Percentiles rank a stretch among this genome's conserved stretches.
Evolutionary conservation across 2,797 vertebrate genomes (phyloP).

Genomic region (Paratrypauchen microcephalus): DNA sequence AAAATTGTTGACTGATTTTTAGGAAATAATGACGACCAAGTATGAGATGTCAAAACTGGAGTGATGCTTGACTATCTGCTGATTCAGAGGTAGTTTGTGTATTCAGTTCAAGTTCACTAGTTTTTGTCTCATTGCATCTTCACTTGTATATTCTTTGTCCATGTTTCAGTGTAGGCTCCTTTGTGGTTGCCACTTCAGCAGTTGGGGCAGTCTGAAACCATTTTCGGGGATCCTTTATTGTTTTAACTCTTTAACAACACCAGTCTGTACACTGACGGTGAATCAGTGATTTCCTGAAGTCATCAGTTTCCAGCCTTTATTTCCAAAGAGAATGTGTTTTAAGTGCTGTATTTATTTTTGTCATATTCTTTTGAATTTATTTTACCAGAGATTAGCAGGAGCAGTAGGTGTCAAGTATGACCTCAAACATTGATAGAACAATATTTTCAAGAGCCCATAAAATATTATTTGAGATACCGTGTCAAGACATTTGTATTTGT

Average conservation of each 20-base stretch:
- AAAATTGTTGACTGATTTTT: not conserved
- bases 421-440: slow-evolving; percentile 9
- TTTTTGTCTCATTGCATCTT: not conserved
- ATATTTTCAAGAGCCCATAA: slow-evolving; percentile 17
- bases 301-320: slow-evolving; percentile 54
- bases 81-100: slow-evolving; percentile 16
- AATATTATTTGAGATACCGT: slow-evolving; percentile 14
- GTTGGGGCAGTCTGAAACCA: slow-evolving; percentile 6
- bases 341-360: slow-evolving; percentile 60
- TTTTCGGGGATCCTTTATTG: slow-evolving; percentile 22
- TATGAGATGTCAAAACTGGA: slow-evolving; percentile 91
- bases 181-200: slow-evolving; percentile 16
- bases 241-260: slow-evolving; percentile 24
- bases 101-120: not conserved
- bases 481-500: slow-evolving; percentile 26
- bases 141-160: not conserved
- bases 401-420: slow-evolving; percentile 40
- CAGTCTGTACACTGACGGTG: slow-evolving; percentile 33
- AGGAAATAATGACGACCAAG: slow-evolving; percentile 91
- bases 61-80: slow-evolving; percentile 55
- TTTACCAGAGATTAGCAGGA: slow-evolving; percentile 27
- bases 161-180: slow-evolving; percentile 25
- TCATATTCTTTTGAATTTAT: slow-evolving; percentile 27
- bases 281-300: slow-evolving; percentile 28
- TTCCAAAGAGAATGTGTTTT: slow-evolving; percentile 70